Conservation (phyloP, 2,888 invertebrate species). For the Volucella bombylans region DNA sequence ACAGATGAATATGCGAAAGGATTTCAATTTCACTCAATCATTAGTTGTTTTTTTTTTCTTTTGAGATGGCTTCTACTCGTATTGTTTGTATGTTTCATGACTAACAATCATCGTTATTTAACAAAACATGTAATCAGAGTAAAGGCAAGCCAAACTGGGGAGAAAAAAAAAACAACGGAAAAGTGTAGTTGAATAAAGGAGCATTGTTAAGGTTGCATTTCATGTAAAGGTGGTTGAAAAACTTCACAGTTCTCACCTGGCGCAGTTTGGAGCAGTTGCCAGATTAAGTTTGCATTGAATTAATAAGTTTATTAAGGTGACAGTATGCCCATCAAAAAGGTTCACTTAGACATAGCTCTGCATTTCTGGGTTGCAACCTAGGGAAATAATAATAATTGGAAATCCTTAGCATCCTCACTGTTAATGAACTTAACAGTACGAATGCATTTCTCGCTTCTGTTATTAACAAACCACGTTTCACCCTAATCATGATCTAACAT, state of each 20-base stretch:
- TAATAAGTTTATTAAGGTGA: neutral
- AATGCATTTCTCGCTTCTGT: no score
- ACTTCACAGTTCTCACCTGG: conserved; percentile 6
- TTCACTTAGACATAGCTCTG: neutral
- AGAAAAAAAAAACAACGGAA: neutral
- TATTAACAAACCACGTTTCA: no score
- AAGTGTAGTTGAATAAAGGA: neutral
- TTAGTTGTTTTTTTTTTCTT: conserved; percentile 18
- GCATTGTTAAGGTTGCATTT: no score
- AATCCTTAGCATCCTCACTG: no score
- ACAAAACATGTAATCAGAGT: neutral
- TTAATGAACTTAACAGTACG: no score
- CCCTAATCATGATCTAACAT: no score
- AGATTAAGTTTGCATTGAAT: conserved; percentile 15
- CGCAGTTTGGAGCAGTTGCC: neutral
- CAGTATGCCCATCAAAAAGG: conserved; percentile 5
- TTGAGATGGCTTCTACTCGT: neutral
- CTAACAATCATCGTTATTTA: conserved; percentile 12
- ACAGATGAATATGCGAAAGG: conserved; percentile 32
- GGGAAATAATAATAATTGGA: no score
- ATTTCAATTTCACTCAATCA: conserved; percentile 31
- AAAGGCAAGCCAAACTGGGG: neutral
- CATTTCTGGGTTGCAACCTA: no score
- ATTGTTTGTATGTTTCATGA: conserved; percentile 28
- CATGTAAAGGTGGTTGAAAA: neutral